Base-by-base conservation (phyloP, 2,113 vertebrate species). In the Xiphophorus maculatus region DNA sequence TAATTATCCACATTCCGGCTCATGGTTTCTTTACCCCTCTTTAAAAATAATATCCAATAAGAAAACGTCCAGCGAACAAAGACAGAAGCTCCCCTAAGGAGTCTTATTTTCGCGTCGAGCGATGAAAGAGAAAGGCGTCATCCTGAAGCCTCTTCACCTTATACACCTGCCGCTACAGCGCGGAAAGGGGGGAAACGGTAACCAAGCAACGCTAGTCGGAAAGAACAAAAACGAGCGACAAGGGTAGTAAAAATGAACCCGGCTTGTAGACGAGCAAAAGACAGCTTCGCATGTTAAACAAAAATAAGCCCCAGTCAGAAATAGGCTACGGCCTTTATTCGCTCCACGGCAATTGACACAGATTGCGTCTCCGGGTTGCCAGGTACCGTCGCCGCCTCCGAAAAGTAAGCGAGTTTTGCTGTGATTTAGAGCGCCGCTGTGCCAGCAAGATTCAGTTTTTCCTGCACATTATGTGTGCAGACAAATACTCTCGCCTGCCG, bases 361-460 rank as follows among this genome's bases (percentile, higher is more conserved):
- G 92, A 89, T 91, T 91, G 91, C 85, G 85, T 87, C 83, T 69
- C 13, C 17, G 71, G 87, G 93, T 95, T 95, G 94, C 94, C 94
- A 95, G 89, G 35, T 93, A 2, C 3, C 0, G 61, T 17, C 4
- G 4, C 30, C 64, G 73, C 82, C 76, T 28, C 22, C 0, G 28
- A 58, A 33, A 84, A 81, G 19, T 37, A 35, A 63, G 40, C 60
- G 25, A 5, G 9, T 2, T 29, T 63, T 63, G 63, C 64, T 14
- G 33, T 17, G 3, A 29, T 37, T 30, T 3, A 10, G 1, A 60
- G 25, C 9, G 2, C 10, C 0, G 30, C 30, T 12, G 0, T 22
- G 64, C 0, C 4, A 25, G 19, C 51, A 12, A n/a, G 73, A 58
- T 58, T 27, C 29, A 17, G 13, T 29, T 33, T 7, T 10, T 51